Evolutionary conservation across 2,113 vertebrate species (phyloP).

Genomic region (Pollimyrus isidori): DNA sequence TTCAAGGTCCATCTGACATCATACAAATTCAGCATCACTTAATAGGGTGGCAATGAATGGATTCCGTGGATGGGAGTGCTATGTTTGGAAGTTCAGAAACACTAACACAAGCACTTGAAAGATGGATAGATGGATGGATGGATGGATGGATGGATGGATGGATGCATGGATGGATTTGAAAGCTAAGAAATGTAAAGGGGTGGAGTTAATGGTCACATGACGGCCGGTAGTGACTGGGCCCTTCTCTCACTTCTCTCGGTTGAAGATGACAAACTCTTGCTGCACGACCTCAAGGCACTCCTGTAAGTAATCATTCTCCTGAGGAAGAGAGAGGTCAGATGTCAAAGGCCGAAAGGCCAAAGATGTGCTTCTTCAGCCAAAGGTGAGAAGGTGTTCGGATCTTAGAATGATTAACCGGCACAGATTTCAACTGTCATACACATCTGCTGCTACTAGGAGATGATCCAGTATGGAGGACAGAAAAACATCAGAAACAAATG

Average conservation of each 20-base stretch:
- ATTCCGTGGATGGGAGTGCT: not conserved
- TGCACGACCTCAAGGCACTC: slow-evolving; percentile 95
- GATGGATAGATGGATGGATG: not conserved
- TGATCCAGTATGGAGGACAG: not conserved
- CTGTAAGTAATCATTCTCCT: slow-evolving; percentile 96
- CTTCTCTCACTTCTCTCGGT: slow-evolving; percentile 80
- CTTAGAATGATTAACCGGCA: not conserved
- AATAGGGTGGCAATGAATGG: not conserved
- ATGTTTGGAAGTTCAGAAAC: not conserved
- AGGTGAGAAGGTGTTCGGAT: not conserved
- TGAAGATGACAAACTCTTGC: slow-evolving; percentile 98
- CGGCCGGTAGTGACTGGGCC: not conserved
- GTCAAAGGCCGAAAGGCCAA: not conserved
- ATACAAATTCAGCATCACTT: not conserved
- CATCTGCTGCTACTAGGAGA: not conserved
- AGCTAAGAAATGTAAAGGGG: not conserved
- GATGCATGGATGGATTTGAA: not conserved
- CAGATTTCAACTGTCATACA: not conserved
- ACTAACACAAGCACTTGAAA: not conserved
- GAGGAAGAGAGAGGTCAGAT: slow-evolving; percentile 3
- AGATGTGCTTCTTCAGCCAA: not conserved
- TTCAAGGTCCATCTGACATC: not conserved
- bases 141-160: not conserved
- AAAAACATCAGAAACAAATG: not conserved
- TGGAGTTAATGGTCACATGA: not conserved